phyloP scores from a whole-genome alignment of 2,888 invertebrate genomes.

The Oligia strigilis region DNA sequence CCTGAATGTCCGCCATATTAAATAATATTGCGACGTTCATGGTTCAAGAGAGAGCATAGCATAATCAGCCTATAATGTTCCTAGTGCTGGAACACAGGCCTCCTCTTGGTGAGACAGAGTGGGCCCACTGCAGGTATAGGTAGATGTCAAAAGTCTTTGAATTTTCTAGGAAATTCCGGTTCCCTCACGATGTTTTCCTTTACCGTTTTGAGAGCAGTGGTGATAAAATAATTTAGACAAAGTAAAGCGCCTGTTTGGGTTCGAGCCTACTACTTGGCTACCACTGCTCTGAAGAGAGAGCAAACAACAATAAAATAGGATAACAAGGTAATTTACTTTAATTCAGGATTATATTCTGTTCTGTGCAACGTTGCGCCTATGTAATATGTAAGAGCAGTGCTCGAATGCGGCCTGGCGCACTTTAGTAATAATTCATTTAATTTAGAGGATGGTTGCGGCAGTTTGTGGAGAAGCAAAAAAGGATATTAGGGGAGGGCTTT shows the following conservation, averaged over 20 bases:
- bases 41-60: background rate
- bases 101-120: background rate
- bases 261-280: background rate
- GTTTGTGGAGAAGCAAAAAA: background rate
- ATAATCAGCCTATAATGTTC: background rate
- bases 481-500: background rate
- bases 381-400: constrained; percentile 5
- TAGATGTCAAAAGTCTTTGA: background rate
- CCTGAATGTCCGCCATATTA: background rate
- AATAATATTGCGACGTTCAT: background rate
- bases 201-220: background rate
- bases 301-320: background rate
- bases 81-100: background rate
- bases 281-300: background rate
- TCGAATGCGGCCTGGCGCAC: constrained; percentile 13
- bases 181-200: background rate
- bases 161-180: background rate
- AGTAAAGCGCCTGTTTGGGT: background rate
- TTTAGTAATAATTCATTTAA: constrained; percentile 47
- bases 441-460: constrained; percentile 8
- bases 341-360: constrained; percentile 6
- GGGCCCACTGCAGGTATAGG: background rate
- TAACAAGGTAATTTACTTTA: background rate
- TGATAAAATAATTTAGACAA: background rate
- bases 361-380: constrained; percentile 13